Evolutionary conservation across 2,888 invertebrate species (phyloP), one percentile per base, ranked within the genome.

Genomic region (Diploptera punctata): DNA sequence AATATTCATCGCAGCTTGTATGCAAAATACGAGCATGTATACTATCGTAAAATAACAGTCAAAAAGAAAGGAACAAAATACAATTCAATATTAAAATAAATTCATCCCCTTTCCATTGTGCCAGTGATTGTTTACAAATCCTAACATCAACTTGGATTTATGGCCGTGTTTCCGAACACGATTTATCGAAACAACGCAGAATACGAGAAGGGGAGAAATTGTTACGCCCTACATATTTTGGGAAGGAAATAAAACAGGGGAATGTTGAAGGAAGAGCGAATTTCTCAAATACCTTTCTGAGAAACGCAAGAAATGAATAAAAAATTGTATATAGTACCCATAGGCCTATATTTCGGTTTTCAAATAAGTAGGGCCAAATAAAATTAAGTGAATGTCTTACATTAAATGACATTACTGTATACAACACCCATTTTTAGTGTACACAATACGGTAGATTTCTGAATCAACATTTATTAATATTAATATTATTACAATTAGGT

Each of bases 51-150:
- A 62, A 62, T 43, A 21, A 21, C 16, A 62, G 29, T 13, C 24
- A 44, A 26, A 54, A 65, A 38, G 38, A 44, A 26, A 33, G 16
- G 62, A 43, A 65, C 65, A 26, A 26, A 5, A 65, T 65, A 24
- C 29, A 44, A 29, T 65, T 43, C 44, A 65, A 44, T 65, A 65
- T 65, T 65, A 65, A 65, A 65, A 65, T 44, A 65, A 65, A 65
- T 65, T 65, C 62, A 65, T 65, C 26, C 44, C 44, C 44, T 19
- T 44, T 38, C 26, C 44, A n/a, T n/a, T 21, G 43, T 26, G 10
- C 21, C 24, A 61, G 21, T 44, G 47, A 65, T 67, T 54, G 65
- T 67, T 61, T 67, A 54, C 71, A 57, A 67, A 67, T 71, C 67
- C 71, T 16, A 33, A 19, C 57, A 49, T 44, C 47, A 47, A 29